Evolutionary conservation across 2,888 invertebrate species (phyloP).

Genomic region (Drosophila acutilabella): DNA sequence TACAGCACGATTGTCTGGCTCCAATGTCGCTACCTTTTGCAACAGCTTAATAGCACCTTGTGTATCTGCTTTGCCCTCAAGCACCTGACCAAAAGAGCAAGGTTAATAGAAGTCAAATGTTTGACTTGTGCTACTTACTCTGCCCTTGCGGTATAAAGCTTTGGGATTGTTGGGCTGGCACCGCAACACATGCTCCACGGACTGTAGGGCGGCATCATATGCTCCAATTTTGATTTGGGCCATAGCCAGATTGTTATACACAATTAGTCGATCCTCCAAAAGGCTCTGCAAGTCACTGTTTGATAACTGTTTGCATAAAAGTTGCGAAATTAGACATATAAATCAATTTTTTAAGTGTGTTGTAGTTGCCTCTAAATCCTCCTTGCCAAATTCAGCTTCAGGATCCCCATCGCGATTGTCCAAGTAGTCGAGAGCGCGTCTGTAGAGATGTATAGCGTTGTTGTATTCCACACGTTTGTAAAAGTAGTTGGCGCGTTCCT

Average conservation of each 20-base stretch:
- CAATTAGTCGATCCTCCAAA: constrained; percentile 92
- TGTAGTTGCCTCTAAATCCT: constrained; percentile 76
- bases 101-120: neutral
- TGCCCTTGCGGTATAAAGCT: constrained; percentile 94
- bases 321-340: neutral
- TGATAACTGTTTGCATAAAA: constrained; percentile 80
- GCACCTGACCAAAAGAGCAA: constrained; percentile 85
- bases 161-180: constrained; percentile 96
- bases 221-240: constrained; percentile 95
- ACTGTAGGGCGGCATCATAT: constrained; percentile 93
- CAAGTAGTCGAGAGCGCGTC: constrained; percentile 92
- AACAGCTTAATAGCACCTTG: constrained; percentile 89
- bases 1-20: constrained; percentile 88
- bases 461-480: constrained; percentile 92
- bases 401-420: constrained; percentile 90
- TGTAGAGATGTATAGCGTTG: constrained; percentile 94
- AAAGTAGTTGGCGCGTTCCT: constrained; percentile 96
- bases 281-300: constrained; percentile 88
- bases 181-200: constrained; percentile 92
- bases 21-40: constrained; percentile 87
- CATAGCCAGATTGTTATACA: constrained; percentile 96
- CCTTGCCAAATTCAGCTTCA: constrained; percentile 86
- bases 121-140: constrained; percentile 83
- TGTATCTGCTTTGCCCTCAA: constrained; percentile 89
- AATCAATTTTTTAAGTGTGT: too few species aligned